Conservation (phyloP, 2,888 invertebrate species). For the Stegana nigrithorax region DNA sequence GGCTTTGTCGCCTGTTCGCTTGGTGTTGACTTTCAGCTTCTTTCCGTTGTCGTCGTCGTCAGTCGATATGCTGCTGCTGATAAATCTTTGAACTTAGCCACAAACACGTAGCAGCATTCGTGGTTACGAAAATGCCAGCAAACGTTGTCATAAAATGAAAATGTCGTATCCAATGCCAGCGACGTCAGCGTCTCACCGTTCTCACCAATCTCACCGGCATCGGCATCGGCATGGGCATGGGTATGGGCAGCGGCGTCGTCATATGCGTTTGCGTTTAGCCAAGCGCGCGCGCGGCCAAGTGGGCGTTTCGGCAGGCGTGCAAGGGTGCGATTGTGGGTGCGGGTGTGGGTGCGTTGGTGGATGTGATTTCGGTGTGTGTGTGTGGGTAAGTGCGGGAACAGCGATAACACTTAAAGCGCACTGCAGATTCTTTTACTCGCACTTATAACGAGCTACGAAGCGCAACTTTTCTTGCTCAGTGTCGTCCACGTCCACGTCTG, state of each 20-base stretch:
- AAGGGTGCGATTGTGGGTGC: too few species aligned
- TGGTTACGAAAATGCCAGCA: conserved; percentile 49
- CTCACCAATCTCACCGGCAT: too few species aligned
- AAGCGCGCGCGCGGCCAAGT: conserved; percentile 23
- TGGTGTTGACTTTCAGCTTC: too few species aligned
- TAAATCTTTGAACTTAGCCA: conserved; percentile 59
- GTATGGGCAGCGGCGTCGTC: conserved; percentile 29
- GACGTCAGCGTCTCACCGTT: conserved; percentile 33
- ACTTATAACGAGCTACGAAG: conserved; percentile 49
- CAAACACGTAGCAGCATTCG: conserved; percentile 60
- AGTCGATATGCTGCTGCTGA: conserved; percentile 35
- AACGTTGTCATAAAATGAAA: conserved; percentile 60
- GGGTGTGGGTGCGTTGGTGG: too few species aligned
- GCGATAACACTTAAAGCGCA: conserved; percentile 60
- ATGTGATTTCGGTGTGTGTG: too few species aligned
- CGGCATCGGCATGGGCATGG: neutral
- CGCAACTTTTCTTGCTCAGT: neutral
- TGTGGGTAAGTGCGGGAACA: conserved; percentile 4
- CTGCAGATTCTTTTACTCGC: conserved; percentile 57
- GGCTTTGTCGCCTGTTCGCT: neutral
- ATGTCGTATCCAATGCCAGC: too few species aligned
- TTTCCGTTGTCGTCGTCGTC: too few species aligned
- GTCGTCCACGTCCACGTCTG: too few species aligned
- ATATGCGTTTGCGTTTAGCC: conserved; percentile 16
- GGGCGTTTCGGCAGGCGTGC: neutral